Evolutionary conservation across 2,888 invertebrate genomes (phyloP), one percentile per base, ranked within the genome.

Genomic region (Bembecia ichneumoniformis): DNA sequence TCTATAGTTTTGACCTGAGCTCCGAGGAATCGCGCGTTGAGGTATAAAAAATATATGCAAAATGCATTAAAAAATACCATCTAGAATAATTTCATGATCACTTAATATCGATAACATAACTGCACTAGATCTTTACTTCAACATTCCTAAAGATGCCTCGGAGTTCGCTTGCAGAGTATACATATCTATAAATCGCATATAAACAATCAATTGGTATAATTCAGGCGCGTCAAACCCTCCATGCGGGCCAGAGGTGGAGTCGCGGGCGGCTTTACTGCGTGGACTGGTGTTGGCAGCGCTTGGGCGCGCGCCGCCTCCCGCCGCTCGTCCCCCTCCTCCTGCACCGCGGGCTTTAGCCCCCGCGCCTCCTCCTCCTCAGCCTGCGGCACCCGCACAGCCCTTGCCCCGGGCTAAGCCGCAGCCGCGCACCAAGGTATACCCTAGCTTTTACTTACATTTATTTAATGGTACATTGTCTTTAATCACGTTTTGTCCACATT

Each of bases 211-310:
- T 7, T 28, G 5, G 20, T 28, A 10, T 40, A 40, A n/a, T 14
- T 10, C 63, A 81, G 80, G 78, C 15, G 69, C 63, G 13, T 60
- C 68, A 54, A 70, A 63, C 49, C 64, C 63, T 55, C 62, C 68
- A 51, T 67, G 68, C 50, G 65, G 68, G 40, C 66, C 64, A 49
- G 82, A 82, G 64, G 66, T 76, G 48, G 79, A 76, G 59, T 71
- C 74, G 3, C 82, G 87, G 59, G 80, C 82, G 59, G 82, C 81
- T 53, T 65, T 87, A 49, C 71, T 87, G 50, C 82, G 84, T 60
- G 87, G 82, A 1, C 69, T 86, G 55, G 65, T 87, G 73, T 78
- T 87, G 56, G 86, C 86, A 63, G 84, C 87, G 46, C 74, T 87
- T 56, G 84, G 83, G 0, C 76, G 74, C 46, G 67, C 77, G 47